phyloP scores from a whole-genome alignment of 2,797 vertebrate genomes.

The Gobio occitaniae region DNA sequence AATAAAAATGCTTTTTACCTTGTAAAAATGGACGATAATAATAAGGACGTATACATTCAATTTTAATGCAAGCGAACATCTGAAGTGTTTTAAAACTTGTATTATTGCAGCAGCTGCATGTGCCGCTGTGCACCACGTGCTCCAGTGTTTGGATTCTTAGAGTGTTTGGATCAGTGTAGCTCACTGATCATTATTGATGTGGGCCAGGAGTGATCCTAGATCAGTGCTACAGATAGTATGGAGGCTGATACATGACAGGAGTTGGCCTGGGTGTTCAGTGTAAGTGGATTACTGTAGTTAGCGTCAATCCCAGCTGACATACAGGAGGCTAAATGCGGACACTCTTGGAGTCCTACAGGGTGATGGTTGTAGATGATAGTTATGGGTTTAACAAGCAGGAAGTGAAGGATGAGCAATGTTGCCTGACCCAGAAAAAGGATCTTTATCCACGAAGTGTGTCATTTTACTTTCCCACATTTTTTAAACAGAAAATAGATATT shows the following conservation, averaged over 20 bases:
- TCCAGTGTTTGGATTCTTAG: constrained; percentile 4
- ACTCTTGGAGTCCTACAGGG: background rate
- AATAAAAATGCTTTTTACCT: background rate
- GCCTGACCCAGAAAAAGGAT: constrained; percentile 14
- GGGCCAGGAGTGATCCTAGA: constrained; percentile 12
- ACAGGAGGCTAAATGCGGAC: constrained; percentile 31
- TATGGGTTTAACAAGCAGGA: constrained; percentile 45
- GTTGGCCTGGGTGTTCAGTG: constrained; percentile 23
- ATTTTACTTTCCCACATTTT: background rate
- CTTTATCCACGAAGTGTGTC: constrained; percentile 10
- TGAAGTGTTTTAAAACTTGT: background rate
- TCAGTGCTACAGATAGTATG: constrained; percentile 36
- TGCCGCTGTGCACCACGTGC: constrained; percentile 5
- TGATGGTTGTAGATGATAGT: constrained; percentile 6
- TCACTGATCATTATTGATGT: constrained; percentile 34
- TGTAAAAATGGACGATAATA: background rate
- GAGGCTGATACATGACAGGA: constrained; percentile 35
- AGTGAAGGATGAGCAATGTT: background rate
- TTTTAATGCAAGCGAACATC: background rate
- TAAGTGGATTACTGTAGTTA: constrained; percentile 59
- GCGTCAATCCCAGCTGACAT: constrained; percentile 49
- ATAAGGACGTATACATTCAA: background rate
- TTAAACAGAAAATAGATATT: background rate
- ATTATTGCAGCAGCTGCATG: background rate
- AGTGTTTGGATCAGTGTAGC: constrained; percentile 39